These are phyloP conservation scores for Gandaritis pyraliata DNA, from an alignment of 2,888 invertebrate genomes.

Conservation along the genomic window DNA sequence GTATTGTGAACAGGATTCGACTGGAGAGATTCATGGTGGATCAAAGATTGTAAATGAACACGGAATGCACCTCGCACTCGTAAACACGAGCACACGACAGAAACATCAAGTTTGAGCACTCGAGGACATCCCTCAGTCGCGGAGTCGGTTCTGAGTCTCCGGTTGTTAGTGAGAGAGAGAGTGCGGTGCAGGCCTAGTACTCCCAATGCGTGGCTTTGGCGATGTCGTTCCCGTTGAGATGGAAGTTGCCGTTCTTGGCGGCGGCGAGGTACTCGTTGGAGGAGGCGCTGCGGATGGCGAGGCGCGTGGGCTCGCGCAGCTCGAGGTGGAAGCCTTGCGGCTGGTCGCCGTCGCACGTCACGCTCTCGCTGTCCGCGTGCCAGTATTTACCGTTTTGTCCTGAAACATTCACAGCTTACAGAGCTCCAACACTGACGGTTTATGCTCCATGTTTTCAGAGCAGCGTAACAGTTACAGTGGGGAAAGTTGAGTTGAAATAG, in stretches of 20 bases:
- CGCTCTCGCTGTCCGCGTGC: constrained; percentile 94
- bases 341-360: constrained; percentile 92
- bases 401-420: constrained; percentile 58
- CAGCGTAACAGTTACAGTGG: too few species aligned
- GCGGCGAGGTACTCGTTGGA: constrained; percentile 92
- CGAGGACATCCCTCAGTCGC: constrained; percentile 28
- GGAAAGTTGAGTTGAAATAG: too few species aligned
- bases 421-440: neutral
- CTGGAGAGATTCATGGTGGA: constrained; percentile 53
- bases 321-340: constrained; percentile 95
- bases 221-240: constrained; percentile 91
- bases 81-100: constrained; percentile 22
- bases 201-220: constrained; percentile 96
- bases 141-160: constrained; percentile 25
- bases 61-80: constrained; percentile 4
- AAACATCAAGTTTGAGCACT: constrained; percentile 29
- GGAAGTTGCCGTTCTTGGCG: constrained; percentile 96
- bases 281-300: constrained; percentile 92
- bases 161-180: neutral
- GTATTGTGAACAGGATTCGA: constrained; percentile 60
- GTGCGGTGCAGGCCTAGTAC: constrained; percentile 85
- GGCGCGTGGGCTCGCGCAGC: constrained; percentile 95
- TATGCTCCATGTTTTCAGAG: too few species aligned
- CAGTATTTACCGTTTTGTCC: constrained; percentile 97
- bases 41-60: constrained; percentile 23